These are phyloP conservation scores for Apis florea DNA, from an alignment of 1,140 invertebrate genomes.

Conservation along the genomic window DNA sequence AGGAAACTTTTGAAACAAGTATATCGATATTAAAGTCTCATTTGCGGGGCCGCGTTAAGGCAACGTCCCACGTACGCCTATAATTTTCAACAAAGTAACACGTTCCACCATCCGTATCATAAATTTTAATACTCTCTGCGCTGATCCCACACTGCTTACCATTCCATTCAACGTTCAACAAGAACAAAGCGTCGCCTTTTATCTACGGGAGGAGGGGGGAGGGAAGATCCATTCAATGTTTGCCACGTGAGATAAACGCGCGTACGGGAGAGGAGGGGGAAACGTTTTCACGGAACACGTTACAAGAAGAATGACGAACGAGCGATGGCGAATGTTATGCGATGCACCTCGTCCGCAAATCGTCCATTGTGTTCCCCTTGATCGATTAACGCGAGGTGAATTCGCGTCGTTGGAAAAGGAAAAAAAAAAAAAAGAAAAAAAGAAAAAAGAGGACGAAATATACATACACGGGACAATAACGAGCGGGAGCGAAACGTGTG, in stretches of 20 bases:
- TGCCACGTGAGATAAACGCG: background rate
- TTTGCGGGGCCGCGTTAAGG: background rate
- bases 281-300: background rate
- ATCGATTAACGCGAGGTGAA: slow-evolving; percentile 29
- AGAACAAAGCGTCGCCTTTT: slow-evolving; percentile 7
- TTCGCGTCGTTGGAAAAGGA: slow-evolving; percentile 26
- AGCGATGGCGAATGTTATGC: slow-evolving; percentile 12
- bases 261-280: background rate
- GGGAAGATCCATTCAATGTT: background rate
- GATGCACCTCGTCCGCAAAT: background rate
- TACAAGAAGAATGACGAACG: slow-evolving; percentile 8
- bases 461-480: too few relatives aligned
- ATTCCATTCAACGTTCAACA: slow-evolving; percentile 6
- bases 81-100: slow-evolving; percentile 7
- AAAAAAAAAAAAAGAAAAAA: slow-evolving; percentile 12
- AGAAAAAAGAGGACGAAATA: background rate
- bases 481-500: too few relatives aligned
- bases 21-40: background rate
- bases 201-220: too few relatives aligned
- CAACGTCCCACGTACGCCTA: background rate
- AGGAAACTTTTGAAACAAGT: background rate
- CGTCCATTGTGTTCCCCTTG: slow-evolving; percentile 24
- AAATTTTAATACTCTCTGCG: slow-evolving; percentile 2
- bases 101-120: background rate
- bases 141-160: background rate